Conservation (phyloP, 2,888 invertebrate genomes). For the Harmothoe impar region DNA sequence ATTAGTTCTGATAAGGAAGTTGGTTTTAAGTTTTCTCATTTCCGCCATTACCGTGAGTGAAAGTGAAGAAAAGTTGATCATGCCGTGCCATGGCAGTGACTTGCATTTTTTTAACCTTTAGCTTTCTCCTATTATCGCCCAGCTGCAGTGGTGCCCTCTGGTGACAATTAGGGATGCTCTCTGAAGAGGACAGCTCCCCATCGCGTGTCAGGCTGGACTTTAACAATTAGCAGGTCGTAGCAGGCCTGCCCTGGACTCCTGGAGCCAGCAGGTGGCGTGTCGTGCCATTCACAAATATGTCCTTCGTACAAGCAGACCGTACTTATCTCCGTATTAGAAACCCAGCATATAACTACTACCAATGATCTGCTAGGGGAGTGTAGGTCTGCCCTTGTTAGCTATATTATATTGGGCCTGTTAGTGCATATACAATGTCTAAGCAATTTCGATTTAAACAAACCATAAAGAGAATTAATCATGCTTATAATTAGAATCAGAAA, state of each 20-base stretch:
- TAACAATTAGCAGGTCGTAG: background rate
- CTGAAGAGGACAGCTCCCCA: background rate
- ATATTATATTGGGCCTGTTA: too few species aligned
- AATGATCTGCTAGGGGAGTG: too few species aligned
- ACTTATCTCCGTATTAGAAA: too few species aligned
- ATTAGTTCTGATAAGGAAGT: constrained; percentile 12
- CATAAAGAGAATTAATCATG: too few species aligned
- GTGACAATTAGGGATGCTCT: background rate
- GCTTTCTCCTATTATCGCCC: background rate
- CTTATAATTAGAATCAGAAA: too few species aligned
- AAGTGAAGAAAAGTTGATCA: constrained; percentile 13
- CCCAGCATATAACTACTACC: too few species aligned
- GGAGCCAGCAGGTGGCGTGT: background rate
- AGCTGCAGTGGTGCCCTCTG: background rate
- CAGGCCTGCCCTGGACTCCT: background rate
- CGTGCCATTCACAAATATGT: too few species aligned
- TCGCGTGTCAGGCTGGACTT: constrained; percentile 13
- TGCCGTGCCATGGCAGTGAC: background rate
- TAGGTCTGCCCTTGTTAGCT: too few species aligned
- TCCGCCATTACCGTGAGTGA: constrained; percentile 22
- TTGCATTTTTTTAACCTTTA: background rate
- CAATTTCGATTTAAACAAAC: too few species aligned
- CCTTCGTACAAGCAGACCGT: too few species aligned
- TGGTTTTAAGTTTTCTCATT: constrained; percentile 9
- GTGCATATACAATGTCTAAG: too few species aligned